Conservation (phyloP, 2,888 invertebrate genomes). For the Platypus cylindrus region DNA sequence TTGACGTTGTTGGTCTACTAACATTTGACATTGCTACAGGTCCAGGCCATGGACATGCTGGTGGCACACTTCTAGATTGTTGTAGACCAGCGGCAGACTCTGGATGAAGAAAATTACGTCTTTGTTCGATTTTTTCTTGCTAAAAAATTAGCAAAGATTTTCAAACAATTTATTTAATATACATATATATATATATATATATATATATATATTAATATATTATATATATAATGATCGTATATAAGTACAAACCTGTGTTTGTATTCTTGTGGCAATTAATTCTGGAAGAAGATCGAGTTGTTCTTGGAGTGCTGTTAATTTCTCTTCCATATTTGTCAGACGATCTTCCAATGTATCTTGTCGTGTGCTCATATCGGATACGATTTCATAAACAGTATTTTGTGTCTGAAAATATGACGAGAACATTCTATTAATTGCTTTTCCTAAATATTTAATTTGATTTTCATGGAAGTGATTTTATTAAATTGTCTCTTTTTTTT, state of each 20-base stretch:
- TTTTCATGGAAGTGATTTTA: too few relatives aligned
- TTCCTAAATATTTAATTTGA: too few relatives aligned
- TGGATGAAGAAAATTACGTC: constrained; percentile 76
- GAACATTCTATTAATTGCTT: neutral
- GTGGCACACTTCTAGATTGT: constrained; percentile 38
- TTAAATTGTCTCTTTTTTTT: too few relatives aligned
- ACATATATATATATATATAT: neutral
- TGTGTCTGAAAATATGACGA: constrained; percentile 63
- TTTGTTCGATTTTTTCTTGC: constrained; percentile 70
- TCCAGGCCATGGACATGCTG: constrained; percentile 68
- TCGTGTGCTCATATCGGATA: constrained; percentile 91
- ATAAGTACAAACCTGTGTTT: constrained; percentile 38
- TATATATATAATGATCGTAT: too few relatives aligned
- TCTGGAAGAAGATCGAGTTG: constrained; percentile 78
- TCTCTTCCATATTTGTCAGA: constrained; percentile 85
- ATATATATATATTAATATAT: neutral
- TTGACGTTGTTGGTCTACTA: constrained; percentile 12
- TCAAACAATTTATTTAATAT: neutral
- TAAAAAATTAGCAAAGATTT: constrained; percentile 24
- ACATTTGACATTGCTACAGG: constrained; percentile 57
- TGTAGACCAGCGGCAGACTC: constrained; percentile 60
- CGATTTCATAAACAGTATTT: constrained; percentile 95
- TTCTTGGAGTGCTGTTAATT: constrained; percentile 74
- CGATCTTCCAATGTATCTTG: constrained; percentile 91
- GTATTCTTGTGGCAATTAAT: constrained; percentile 48